Conservation (phyloP, 2,113 vertebrate genomes). For the Glareola pratincola region DNA sequence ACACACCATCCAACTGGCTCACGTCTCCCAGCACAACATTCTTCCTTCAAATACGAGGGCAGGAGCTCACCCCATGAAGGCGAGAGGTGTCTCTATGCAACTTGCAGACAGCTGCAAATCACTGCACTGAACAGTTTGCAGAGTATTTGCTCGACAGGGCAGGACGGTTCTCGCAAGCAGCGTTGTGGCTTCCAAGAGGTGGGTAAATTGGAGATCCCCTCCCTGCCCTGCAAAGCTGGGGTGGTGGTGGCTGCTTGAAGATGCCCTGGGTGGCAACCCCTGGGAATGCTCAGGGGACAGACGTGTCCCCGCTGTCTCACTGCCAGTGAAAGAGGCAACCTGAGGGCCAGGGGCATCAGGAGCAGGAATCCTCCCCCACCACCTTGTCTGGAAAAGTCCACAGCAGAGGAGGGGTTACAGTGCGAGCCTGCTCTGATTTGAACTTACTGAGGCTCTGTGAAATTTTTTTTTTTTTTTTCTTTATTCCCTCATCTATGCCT, state of each 20-base stretch:
- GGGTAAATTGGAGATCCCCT: rapidly evolving
- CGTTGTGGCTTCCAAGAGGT: rapidly evolving
- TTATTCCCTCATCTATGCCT: background rate
- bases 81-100: background rate
- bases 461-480: background rate
- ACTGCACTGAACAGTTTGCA: rapidly evolving
- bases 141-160: rapidly evolving
- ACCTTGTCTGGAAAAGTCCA: background rate
- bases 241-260: background rate
- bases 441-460: background rate
- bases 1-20: background rate
- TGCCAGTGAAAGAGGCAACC: no score
- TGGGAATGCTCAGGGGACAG: rapidly evolving
- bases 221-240: background rate
- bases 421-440: background rate
- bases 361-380: background rate
- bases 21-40: background rate
- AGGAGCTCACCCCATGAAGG: background rate
- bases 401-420: background rate
- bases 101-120: background rate
- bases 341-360: background rate
- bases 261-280: background rate
- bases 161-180: rapidly evolving
- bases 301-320: rapidly evolving
- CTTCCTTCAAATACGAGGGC: background rate